A percentile compares a stretch with the other conserved stretches of the same genome.
Evolutionary conservation across 2,797 vertebrate species (phyloP).

Genomic region (Acrossocheilus wenchowensis): DNA sequence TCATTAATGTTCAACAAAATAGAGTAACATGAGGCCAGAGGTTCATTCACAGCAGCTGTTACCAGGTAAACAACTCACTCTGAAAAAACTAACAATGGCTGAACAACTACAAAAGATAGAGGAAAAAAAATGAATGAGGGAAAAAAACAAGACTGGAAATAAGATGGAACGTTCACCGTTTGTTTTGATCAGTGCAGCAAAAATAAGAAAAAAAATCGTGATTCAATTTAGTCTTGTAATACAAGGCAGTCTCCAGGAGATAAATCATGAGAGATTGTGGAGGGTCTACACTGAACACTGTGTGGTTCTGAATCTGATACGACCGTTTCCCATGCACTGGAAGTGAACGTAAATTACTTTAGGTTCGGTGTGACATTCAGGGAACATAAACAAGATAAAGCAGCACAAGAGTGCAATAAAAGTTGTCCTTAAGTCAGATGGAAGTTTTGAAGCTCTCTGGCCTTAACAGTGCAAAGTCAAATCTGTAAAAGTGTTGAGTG

Average conservation of each 20-base stretch:
- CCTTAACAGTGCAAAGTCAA: neutral
- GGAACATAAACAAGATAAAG: neutral
- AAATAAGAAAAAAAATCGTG: neutral
- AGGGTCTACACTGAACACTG: neutral
- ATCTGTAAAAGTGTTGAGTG: neutral
- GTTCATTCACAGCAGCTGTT: conserved; percentile 3
- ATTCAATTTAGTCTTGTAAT: conserved; percentile 21
- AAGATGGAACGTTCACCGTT: neutral
- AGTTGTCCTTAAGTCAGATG: neutral
- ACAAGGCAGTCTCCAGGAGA: neutral
- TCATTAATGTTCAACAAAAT: conserved; percentile 19
- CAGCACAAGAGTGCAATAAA: conserved; percentile 5
- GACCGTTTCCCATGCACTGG: neutral
- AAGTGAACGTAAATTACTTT: conserved; percentile 1
- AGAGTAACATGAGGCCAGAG: neutral
- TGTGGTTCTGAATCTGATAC: conserved; percentile 10
- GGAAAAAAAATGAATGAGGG: neutral
- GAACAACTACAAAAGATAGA: neutral
- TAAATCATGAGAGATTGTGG: neutral
- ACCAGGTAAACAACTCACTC: neutral
- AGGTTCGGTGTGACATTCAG: neutral
- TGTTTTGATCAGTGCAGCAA: neutral
- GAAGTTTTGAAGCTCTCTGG: neutral
- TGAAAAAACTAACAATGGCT: neutral
- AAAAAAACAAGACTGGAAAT: neutral